Base-by-base conservation (phyloP, 2,888 invertebrate species). In the Epinotia brunnichana region DNA sequence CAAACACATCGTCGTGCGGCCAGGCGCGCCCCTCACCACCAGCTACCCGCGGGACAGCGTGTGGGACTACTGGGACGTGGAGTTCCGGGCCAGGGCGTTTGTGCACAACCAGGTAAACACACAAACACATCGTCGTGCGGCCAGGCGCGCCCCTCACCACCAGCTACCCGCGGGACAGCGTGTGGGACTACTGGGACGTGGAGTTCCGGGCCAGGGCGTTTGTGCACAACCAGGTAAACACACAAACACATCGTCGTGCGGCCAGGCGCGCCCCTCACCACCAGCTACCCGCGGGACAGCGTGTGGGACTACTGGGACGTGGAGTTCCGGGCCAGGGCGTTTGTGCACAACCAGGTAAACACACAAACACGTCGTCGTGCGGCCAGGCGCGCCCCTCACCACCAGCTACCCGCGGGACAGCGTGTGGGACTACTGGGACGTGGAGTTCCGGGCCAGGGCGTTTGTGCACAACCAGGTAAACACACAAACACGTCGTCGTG, bases 301-400 rank as follows among this genome's bases (percentile, higher is more conserved):
- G 78, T 92, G 63, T 95, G 94, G 80, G 85, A 94, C 83, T 96
- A 95, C 84, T 95, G 95, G 94, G 94, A 96, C 79, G 91, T 97
- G 68, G 93, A 94, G 77, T 93, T 96, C 59, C 94, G 90, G 73
- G 95, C 95, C 2, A 94, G 87, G 82, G 95, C 95, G 10, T 98
- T 97, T 92, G 92, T 97, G 7, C 96, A 97, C 82, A 96, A 96
- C 83, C 97, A 97, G 94, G 97, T 97, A 88, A 24, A 15, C 11
- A n/a, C 29, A 17, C 19, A 11, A 41, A 41, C 41, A 41, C 2
- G 1, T n/a, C n/a, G n/a, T n/a, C 41, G 41, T 41, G 41, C 1
- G 41, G 41, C 1, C 95, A 0, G 94, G 94, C 0, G 80, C 77
- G 35, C 90, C 95, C 0, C 75, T 91, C 1, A 79, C 95, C 3